phyloP scores from a whole-genome alignment of 1,140 invertebrate genomes.

The Neocloeon triangulifer region DNA sequence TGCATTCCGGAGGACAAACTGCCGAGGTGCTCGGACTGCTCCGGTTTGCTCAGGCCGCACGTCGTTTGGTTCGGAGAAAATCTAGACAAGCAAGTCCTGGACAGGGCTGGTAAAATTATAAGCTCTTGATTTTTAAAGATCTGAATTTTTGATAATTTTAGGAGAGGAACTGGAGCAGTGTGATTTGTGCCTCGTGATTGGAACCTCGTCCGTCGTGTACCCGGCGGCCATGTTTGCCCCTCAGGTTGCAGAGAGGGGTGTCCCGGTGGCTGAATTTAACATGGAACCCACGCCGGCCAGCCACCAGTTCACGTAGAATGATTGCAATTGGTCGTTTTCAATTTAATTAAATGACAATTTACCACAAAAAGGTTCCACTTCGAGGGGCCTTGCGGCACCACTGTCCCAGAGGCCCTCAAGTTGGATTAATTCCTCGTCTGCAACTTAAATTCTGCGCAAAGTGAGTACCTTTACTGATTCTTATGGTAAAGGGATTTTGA shows the following conservation, averaged over 20 bases:
- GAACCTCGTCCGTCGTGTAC: conserved; percentile 73
- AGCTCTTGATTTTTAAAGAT: conserved; percentile 5
- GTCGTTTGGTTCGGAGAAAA: conserved; percentile 84
- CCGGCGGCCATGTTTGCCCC: conserved; percentile 87
- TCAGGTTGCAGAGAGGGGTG: conserved; percentile 42
- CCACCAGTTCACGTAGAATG: conserved; percentile 34
- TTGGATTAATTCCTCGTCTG: no score
- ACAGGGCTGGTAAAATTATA: conserved; percentile 27
- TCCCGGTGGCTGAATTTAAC: conserved; percentile 78
- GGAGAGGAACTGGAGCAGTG: conserved; percentile 39
- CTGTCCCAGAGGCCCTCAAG: conserved; percentile 37
- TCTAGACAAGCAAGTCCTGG: conserved; percentile 37
- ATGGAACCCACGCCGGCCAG: conserved; percentile 55
- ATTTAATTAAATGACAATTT: conserved; percentile 9
- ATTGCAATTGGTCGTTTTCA: conserved; percentile 3
- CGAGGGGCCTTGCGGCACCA: conserved; percentile 46
- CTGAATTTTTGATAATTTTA: conserved; percentile 14
- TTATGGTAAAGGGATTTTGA: no score
- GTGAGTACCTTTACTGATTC: no score
- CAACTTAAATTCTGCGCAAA: no score
- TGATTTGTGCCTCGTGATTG: conserved; percentile 65
- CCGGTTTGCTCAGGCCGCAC: conserved; percentile 53
- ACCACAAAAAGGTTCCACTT: conserved; percentile 40
- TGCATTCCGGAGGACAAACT: conserved; percentile 43
- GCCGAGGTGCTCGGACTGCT: conserved; percentile 47